Conservation (phyloP, 2,888 invertebrate species). For the Elaeidobius kamerunicus region DNA sequence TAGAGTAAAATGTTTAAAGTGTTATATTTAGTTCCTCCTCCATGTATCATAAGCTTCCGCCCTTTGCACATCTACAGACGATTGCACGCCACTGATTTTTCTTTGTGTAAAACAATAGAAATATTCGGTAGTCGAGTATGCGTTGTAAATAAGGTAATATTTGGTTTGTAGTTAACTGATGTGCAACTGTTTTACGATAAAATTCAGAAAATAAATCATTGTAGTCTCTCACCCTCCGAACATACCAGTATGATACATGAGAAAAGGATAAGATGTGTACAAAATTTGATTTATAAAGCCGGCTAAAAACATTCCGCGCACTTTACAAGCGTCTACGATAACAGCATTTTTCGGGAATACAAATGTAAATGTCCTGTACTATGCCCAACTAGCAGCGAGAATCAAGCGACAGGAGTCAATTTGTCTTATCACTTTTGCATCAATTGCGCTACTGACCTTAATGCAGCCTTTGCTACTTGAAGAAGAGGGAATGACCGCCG, state of each 20-base stretch:
- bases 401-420: slow-evolving; percentile 19
- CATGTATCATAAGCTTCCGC: too few species aligned
- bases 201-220: slow-evolving; percentile 47
- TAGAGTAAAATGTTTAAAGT: too few species aligned
- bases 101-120: slow-evolving; percentile 1
- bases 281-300: slow-evolving; percentile 43
- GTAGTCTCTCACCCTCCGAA: slow-evolving; percentile 37
- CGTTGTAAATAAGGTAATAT: slow-evolving; percentile 4
- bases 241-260: slow-evolving; percentile 41
- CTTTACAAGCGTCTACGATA: slow-evolving; percentile 41
- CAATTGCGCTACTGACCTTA: slow-evolving; percentile 45
- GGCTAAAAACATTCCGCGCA: slow-evolving; percentile 45
- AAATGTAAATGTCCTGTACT: slow-evolving; percentile 6
- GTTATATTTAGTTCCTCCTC: too few species aligned
- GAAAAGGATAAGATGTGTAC: slow-evolving; percentile 38
- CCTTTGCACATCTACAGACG: too few species aligned
- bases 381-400: slow-evolving; percentile 21
- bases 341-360: slow-evolving; percentile 37
- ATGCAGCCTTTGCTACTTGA: slow-evolving; percentile 50
- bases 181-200: slow-evolving; percentile 36
- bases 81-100: too few species aligned
- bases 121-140: slow-evolving; percentile 5
- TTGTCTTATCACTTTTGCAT: slow-evolving; percentile 18
- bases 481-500: slow-evolving; percentile 46
- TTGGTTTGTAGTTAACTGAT: slow-evolving; percentile 22